phyloP scores from a whole-genome alignment of 2,888 invertebrate genomes.

The Acleris sparsana region DNA sequence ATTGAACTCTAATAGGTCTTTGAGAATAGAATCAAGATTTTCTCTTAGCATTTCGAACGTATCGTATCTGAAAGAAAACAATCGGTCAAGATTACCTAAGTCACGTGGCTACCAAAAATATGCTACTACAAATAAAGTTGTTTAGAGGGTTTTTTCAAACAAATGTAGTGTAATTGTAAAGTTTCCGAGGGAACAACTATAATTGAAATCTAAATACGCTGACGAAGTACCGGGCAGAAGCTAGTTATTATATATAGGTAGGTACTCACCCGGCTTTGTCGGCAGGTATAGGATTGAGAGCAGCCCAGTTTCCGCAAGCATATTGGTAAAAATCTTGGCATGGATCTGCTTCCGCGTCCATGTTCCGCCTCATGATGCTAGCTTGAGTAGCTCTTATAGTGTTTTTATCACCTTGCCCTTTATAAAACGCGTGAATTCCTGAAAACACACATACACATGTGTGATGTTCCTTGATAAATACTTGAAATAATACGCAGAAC shows the following conservation, averaged over 20 bases:
- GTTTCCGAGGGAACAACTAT: too few species aligned
- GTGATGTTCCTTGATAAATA: too few species aligned
- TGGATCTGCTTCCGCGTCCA: slow-evolving; percentile 89
- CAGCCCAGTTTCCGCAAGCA: slow-evolving; percentile 94
- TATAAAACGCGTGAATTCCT: slow-evolving; percentile 84
- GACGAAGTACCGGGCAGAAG: too few species aligned
- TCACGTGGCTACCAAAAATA: too few species aligned
- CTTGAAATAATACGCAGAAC: too few species aligned
- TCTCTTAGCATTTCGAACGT: slow-evolving; percentile 95
- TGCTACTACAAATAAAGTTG: too few species aligned
- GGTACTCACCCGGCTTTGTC: slow-evolving; percentile 88
- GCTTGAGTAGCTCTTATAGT: slow-evolving; percentile 86
- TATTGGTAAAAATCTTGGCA: slow-evolving; percentile 93
- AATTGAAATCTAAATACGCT: too few species aligned
- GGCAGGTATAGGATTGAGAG: slow-evolving; percentile 92
- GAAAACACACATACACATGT: too few species aligned
- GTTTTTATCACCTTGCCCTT: slow-evolving; percentile 80
- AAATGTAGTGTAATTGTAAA: too few species aligned
- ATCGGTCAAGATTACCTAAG: too few species aligned
- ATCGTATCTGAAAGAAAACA: slow-evolving; percentile 84
- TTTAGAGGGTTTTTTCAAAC: too few species aligned
- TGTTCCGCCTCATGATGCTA: slow-evolving; percentile 89
- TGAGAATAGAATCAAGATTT: slow-evolving; percentile 88
- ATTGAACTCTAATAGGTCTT: slow-evolving; percentile 86
- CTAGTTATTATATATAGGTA: too few species aligned